These are phyloP conservation scores for Pardosa pseudoannulata DNA, from an alignment of 2,888 invertebrate genomes.

Conservation along the genomic window DNA sequence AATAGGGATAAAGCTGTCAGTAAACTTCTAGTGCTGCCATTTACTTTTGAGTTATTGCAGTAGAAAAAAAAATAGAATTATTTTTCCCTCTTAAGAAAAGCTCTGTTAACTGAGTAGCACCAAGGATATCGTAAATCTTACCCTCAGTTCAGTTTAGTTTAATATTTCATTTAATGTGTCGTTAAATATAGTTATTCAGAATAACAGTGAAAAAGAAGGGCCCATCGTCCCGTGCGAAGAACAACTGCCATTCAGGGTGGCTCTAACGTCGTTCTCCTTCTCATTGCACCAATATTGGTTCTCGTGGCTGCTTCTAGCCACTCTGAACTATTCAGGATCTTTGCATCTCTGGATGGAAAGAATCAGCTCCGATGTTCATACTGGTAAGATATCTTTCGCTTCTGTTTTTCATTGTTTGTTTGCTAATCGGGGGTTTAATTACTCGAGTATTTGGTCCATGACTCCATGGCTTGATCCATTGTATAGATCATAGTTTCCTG, in stretches of 20 bases:
- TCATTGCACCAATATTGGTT: slow-evolving; percentile 74
- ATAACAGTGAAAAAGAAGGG: slow-evolving; percentile 20
- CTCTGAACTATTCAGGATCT: slow-evolving; percentile 74
- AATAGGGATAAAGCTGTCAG: too few relatives aligned
- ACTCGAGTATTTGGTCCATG: too few relatives aligned
- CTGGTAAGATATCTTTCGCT: slow-evolving; percentile 20
- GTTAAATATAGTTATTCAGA: slow-evolving; percentile 46
- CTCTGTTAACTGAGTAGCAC: background rate
- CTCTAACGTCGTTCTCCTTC: slow-evolving; percentile 72
- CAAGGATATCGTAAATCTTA: background rate
- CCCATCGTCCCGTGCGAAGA: slow-evolving; percentile 39
- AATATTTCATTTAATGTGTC: background rate
- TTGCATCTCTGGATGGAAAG: slow-evolving; percentile 73
- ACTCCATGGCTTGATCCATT: too few relatives aligned
- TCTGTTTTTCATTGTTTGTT: too few relatives aligned
- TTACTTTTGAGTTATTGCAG: background rate
- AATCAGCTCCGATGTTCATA: slow-evolving; percentile 65
- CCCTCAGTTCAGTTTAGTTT: background rate
- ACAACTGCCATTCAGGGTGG: slow-evolving; percentile 68
- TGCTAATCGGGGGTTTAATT: background rate
- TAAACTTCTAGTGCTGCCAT: slow-evolving; percentile 13
- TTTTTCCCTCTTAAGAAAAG: too few relatives aligned
- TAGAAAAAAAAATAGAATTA: background rate
- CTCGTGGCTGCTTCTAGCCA: slow-evolving; percentile 74
- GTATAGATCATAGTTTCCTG: too few relatives aligned